A percentile compares a stretch with the other conserved stretches of the same genome.
Evolutionary conservation across 1,140 invertebrate species (phyloP).

Genomic region (Hypothenemus hampei): DNA sequence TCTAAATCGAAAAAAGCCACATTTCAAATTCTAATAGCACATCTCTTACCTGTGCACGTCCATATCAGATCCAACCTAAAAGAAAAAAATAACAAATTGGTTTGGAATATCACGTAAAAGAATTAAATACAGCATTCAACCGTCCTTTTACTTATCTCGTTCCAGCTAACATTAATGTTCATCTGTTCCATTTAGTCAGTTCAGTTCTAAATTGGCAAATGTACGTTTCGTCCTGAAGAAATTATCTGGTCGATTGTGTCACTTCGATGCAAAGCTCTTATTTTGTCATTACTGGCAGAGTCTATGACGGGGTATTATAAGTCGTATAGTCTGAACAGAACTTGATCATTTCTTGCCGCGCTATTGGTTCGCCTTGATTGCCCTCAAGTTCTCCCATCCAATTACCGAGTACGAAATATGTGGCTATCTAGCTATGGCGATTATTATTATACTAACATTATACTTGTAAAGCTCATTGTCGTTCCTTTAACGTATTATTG

Average conservation of each 20-base stretch:
- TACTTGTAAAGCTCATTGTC: slow-evolving; percentile 22
- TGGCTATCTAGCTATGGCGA: slow-evolving; percentile 23
- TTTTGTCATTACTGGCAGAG: slow-evolving; percentile 45
- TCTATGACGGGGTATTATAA: slow-evolving; percentile 42
- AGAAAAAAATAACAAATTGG: slow-evolving; percentile 41
- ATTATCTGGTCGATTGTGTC: slow-evolving; percentile 27
- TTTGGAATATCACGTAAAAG: slow-evolving; percentile 45
- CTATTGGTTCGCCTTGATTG: slow-evolving; percentile 33
- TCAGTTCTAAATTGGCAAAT: not conserved
- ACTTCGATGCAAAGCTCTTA: slow-evolving; percentile 38
- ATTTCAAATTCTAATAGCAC: not conserved
- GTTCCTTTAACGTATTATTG: slow-evolving; percentile 26
- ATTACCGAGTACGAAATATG: slow-evolving; percentile 31
- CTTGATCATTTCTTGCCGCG: slow-evolving; percentile 22
- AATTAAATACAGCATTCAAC: slow-evolving; percentile 45
- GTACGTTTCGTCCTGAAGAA: not conserved
- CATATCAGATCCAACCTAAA: slow-evolving; percentile 37
- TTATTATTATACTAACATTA: slow-evolving; percentile 30
- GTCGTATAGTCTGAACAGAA: slow-evolving; percentile 27
- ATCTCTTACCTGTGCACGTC: not conserved
- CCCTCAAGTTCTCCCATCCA: slow-evolving; percentile 27
- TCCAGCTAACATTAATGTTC: slow-evolving; percentile 43
- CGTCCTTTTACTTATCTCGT: slow-evolving; percentile 46
- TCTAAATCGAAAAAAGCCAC: not conserved
- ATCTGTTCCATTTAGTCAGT: slow-evolving; percentile 35